Conservation (phyloP, 2,113 vertebrate genomes). For the Muntiacus muntjak region DNA sequence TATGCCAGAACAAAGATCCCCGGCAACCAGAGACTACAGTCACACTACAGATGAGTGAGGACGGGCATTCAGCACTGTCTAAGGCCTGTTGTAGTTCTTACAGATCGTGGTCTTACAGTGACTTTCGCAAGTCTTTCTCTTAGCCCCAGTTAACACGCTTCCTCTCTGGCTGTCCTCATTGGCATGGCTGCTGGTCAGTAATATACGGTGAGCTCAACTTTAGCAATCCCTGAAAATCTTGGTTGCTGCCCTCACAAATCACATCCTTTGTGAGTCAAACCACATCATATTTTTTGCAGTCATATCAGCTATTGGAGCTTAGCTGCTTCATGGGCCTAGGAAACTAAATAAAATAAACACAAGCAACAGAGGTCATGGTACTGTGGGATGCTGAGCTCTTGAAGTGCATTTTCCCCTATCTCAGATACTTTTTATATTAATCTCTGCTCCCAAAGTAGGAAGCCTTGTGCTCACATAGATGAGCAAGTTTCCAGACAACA, state of each 20-base stretch:
- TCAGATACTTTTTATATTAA: background rate
- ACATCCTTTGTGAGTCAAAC: background rate
- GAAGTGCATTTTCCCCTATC: background rate
- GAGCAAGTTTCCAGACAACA: background rate
- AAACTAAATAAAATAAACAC: conserved; percentile 12
- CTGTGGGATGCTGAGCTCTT: background rate
- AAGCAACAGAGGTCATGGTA: background rate
- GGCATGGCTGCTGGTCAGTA: background rate
- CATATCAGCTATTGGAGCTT: background rate
- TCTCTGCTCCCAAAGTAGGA: background rate
- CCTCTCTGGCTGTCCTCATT: background rate
- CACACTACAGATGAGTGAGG: background rate
- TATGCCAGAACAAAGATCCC: background rate
- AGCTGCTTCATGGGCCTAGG: background rate
- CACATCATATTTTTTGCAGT: background rate
- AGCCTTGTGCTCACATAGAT: background rate
- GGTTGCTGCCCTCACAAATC: background rate
- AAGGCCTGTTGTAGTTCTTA: background rate
- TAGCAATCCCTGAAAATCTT: background rate
- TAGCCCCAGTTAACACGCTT: background rate
- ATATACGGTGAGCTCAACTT: background rate
- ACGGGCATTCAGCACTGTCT: background rate
- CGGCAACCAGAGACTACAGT: background rate
- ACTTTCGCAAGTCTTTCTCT: background rate
- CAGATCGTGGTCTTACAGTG: background rate